A percentile compares a stretch with the other conserved stretches of the same genome.
Evolutionary conservation across 2,797 vertebrate species (phyloP).

Genomic region (Jordanella pulchra): DNA sequence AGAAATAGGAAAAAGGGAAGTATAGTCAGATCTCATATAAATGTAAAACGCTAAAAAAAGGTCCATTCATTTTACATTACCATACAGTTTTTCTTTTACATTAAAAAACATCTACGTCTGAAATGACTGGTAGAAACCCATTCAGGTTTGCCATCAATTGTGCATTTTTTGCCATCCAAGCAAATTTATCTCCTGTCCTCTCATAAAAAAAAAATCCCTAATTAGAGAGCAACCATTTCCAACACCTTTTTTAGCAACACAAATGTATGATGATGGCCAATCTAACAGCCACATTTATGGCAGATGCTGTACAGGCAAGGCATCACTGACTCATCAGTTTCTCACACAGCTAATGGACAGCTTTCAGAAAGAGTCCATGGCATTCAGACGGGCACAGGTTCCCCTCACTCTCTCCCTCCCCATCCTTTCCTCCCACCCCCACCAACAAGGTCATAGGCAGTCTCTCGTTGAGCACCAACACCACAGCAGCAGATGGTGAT

Average conservation of each 20-base stretch:
- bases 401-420: constrained; percentile 36
- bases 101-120: constrained; percentile 27
- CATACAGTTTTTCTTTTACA: constrained; percentile 36
- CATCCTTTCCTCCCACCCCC: constrained; percentile 31
- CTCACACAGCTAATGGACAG: constrained; percentile 62
- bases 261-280: constrained; percentile 35
- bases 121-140: constrained; percentile 15
- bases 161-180: constrained; percentile 34
- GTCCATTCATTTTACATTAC: constrained; percentile 28
- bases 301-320: constrained; percentile 33
- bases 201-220: constrained; percentile 18
- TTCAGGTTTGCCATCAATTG: constrained; percentile 27
- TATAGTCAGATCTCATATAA: constrained; percentile 35
- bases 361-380: constrained; percentile 65
- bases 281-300: constrained; percentile 36
- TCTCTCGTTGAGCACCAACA: constrained; percentile 52
- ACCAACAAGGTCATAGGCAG: constrained; percentile 60
- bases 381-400: constrained; percentile 40
- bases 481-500: constrained; percentile 67
- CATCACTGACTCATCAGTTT: constrained; percentile 59
- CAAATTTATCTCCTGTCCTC: constrained; percentile 39
- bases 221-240: constrained; percentile 47
- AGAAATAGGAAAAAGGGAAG: neutral
- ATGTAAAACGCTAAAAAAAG: constrained; percentile 19
- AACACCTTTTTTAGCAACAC: constrained; percentile 30